These are phyloP conservation scores for Onychostruthus taczanowskii DNA, from an alignment of 2,113 vertebrate genomes.

Conservation along the genomic window DNA sequence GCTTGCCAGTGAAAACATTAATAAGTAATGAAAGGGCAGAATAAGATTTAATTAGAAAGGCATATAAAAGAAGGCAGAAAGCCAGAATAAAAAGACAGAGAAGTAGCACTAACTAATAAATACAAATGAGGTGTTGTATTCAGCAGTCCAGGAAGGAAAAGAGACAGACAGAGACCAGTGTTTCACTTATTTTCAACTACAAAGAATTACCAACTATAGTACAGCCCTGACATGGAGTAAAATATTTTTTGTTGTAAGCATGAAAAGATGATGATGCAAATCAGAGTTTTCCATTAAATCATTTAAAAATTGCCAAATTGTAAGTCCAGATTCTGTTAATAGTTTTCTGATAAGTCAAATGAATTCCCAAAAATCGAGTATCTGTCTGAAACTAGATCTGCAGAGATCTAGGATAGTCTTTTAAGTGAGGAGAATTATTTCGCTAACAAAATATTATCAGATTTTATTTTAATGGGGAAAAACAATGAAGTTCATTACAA, in stretches of 20 bases:
- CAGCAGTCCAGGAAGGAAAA: background rate
- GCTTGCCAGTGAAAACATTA: slow-evolving; percentile 10
- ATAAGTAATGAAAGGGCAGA: slow-evolving; percentile 7
- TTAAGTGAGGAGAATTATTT: background rate
- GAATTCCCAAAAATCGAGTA: background rate
- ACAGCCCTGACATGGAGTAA: background rate
- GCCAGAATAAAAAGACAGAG: background rate
- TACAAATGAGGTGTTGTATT: background rate
- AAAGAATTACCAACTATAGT: background rate
- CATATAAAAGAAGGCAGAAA: background rate
- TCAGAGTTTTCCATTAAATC: background rate
- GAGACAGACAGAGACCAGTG: background rate
- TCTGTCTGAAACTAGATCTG: background rate
- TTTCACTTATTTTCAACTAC: background rate
- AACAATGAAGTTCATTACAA: background rate
- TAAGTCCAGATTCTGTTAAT: background rate
- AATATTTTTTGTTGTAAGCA: background rate
- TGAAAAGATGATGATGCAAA: background rate
- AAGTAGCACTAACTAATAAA: background rate
- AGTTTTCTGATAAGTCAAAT: background rate
- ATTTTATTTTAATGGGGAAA: background rate
- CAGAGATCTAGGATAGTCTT: background rate
- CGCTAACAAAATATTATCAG: background rate
- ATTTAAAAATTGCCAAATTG: background rate
- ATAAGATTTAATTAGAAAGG: slow-evolving; percentile 1